Percentiles rank a stretch among this genome's conserved stretches.
Conservation (phyloP, 2,888 invertebrate genomes). For the Siphlonurus alternatus region DNA sequence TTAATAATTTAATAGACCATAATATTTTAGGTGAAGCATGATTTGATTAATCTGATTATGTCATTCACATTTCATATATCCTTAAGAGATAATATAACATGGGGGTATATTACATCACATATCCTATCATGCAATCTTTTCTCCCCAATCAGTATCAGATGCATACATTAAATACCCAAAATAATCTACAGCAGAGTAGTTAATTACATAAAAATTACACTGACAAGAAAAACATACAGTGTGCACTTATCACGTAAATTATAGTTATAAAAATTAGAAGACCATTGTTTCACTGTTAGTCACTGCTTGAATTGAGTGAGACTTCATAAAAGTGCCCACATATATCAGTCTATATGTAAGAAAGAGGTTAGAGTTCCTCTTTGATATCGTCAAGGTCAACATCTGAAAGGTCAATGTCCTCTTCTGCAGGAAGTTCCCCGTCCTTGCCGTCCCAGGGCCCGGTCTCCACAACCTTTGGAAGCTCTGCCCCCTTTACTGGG, state of each 20-base stretch:
- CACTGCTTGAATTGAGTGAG: not conserved
- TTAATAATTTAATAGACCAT: too few relatives aligned
- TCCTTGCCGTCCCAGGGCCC: conserved; percentile 93
- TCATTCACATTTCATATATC: too few relatives aligned
- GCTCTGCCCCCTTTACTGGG: conserved; percentile 62
- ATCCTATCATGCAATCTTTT: too few relatives aligned
- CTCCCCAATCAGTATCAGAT: too few relatives aligned
- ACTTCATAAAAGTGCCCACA: not conserved
- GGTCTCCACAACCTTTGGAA: conserved; percentile 49
- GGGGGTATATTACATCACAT: too few relatives aligned
- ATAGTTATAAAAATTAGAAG: not conserved
- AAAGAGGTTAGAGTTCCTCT: conserved; percentile 45
- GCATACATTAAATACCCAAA: too few relatives aligned
- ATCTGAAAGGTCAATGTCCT: conserved; percentile 85
- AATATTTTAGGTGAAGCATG: too few relatives aligned
- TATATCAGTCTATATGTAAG: conserved; percentile 7
- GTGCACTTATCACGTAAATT: conserved; percentile 5
- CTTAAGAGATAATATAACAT: too few relatives aligned
- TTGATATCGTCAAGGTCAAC: conserved; percentile 59
- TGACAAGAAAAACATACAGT: not conserved
- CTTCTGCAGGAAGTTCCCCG: conserved; percentile 66
- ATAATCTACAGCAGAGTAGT: too few relatives aligned
- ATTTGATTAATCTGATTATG: too few relatives aligned
- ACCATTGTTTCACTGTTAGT: not conserved
- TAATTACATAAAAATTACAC: too few relatives aligned